Conservation (phyloP, 2,888 invertebrate species). For the Cheilosia vulpina region DNA sequence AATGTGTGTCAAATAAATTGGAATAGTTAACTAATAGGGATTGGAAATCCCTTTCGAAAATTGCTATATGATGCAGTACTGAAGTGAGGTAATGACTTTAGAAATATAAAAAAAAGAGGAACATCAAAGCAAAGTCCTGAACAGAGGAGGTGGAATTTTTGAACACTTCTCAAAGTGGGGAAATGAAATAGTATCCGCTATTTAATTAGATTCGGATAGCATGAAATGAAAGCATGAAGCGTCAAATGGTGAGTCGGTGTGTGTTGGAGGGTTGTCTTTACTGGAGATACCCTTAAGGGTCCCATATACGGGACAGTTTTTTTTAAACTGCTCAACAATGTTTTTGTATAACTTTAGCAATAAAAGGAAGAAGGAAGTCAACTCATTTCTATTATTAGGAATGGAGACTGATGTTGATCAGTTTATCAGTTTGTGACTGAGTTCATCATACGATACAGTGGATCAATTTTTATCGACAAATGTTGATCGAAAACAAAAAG, state of each 20-base stretch:
- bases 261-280: neutral
- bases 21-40: slow-evolving; percentile 63
- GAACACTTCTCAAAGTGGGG: neutral
- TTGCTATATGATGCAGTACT: slow-evolving; percentile 43
- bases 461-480: too few relatives aligned
- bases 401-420: too few relatives aligned
- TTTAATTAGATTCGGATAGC: slow-evolving; percentile 33
- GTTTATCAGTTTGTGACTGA: too few relatives aligned
- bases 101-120: slow-evolving; percentile 2
- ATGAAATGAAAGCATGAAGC: neutral
- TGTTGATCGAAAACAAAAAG: too few relatives aligned
- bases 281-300: too few relatives aligned
- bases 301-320: too few relatives aligned
- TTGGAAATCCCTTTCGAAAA: slow-evolving; percentile 52
- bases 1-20: slow-evolving; percentile 62
- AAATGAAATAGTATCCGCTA: neutral
- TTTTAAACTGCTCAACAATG: too few relatives aligned
- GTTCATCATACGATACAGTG: too few relatives aligned
- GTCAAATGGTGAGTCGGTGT: neutral
- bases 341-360: too few relatives aligned
- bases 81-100: slow-evolving; percentile 47
- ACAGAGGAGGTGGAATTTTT: slow-evolving; percentile 8
- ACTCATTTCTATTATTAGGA: too few relatives aligned
- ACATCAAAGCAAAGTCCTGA: slow-evolving; percentile 52
- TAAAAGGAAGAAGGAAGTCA: too few relatives aligned